phyloP scores from a whole-genome alignment of 2,888 invertebrate genomes.

The Apotomis turbidana region DNA sequence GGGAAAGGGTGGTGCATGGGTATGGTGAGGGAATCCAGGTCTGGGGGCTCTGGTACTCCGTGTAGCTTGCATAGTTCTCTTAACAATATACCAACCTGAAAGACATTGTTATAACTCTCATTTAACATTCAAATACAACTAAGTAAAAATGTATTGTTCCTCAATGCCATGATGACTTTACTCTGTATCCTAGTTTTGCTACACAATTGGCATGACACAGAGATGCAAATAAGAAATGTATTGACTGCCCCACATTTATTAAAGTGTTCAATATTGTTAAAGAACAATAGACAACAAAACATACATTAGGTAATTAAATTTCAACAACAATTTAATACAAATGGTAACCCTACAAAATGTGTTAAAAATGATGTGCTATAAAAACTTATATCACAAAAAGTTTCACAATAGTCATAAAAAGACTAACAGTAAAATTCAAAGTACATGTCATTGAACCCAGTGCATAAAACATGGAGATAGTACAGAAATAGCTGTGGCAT shows the following conservation, averaged over 20 bases:
- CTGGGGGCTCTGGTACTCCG: constrained; percentile 95
- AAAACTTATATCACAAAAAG: neutral
- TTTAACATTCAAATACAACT: neutral
- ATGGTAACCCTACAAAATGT: no score
- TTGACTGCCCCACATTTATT: constrained; percentile 8
- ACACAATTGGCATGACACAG: neutral
- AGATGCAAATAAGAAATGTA: constrained; percentile 1
- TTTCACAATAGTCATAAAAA: constrained; percentile 7
- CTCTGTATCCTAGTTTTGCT: no score
- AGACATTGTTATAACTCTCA: constrained; percentile 44
- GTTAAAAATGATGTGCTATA: no score
- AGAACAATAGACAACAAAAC: constrained; percentile 7
- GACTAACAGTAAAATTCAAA: constrained; percentile 9
- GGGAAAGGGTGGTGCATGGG: constrained; percentile 80
- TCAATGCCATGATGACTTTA: no score
- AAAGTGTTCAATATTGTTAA: constrained; percentile 7
- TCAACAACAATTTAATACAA: no score
- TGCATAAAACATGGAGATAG: neutral
- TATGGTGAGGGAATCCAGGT: constrained; percentile 91
- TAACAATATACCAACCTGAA: constrained; percentile 94
- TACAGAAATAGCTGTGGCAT: constrained; percentile 6
- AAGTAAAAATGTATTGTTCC: no score
- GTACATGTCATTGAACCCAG: constrained; percentile 19
- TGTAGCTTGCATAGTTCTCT: constrained; percentile 96
- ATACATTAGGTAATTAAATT: no score